A percentile compares a stretch with the other conserved stretches of the same genome.
Evolutionary conservation across 2,113 vertebrate genomes (phyloP).

Genomic region (Gasterosteus aculeatus): DNA sequence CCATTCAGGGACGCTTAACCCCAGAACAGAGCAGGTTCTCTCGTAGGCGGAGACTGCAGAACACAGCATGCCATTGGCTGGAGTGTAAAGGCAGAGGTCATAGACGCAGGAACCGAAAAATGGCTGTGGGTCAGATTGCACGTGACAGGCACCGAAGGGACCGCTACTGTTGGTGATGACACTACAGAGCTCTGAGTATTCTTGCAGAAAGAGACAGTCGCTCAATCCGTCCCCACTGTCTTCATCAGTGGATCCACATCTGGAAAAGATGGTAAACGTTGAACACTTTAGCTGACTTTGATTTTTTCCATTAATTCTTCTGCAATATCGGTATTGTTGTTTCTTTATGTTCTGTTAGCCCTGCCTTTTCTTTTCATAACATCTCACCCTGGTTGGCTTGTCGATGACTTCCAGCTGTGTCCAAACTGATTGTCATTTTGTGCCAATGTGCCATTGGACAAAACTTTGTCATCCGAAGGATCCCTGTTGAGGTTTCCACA

Average conservation of each 20-base stretch:
- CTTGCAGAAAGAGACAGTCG: slow-evolving; percentile 26
- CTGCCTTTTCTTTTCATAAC: not conserved
- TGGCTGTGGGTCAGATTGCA: slow-evolving; percentile 33
- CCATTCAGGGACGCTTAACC: slow-evolving; percentile 60
- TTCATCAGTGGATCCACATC: slow-evolving; percentile 55
- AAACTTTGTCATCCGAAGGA: slow-evolving; percentile 72
- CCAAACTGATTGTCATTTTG: slow-evolving; percentile 74
- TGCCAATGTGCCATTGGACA: slow-evolving; percentile 63
- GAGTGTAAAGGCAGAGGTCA: slow-evolving; percentile 67
- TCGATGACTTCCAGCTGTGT: slow-evolving; percentile 70
- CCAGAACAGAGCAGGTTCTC: slow-evolving; percentile 45
- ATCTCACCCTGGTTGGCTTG: slow-evolving; percentile 65
- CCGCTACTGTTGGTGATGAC: slow-evolving; percentile 68
- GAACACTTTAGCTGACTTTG: not conserved
- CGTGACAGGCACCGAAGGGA: slow-evolving; percentile 61
- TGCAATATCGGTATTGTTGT: not conserved
- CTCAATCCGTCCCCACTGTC: not conserved
- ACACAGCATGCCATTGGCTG: slow-evolving; percentile 64
- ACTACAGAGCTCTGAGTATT: slow-evolving; percentile 67
- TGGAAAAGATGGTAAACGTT: slow-evolving; percentile 19
- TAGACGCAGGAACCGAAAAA: slow-evolving; percentile 65
- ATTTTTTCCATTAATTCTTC: not conserved
- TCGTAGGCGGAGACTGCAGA: slow-evolving; percentile 67
- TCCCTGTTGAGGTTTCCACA: slow-evolving; percentile 76
- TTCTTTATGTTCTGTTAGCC: not conserved